Evolutionary conservation across 2,888 invertebrate species (phyloP).

Genomic region (Sarcophaga rosellei): DNA sequence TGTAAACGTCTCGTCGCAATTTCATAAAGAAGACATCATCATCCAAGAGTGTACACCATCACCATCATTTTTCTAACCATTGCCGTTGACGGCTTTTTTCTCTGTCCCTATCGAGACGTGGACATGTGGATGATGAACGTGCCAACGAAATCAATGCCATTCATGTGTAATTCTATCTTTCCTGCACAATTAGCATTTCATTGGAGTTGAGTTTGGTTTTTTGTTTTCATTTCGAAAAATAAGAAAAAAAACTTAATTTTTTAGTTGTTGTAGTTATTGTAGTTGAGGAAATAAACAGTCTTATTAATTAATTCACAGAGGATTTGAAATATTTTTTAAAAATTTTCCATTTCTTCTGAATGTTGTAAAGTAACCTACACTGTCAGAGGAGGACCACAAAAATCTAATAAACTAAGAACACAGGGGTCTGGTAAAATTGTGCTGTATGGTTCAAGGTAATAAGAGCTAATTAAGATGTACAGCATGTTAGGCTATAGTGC

Average conservation of each 20-base stretch:
- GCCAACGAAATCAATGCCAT: conserved; percentile 78
- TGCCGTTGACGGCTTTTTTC: conserved; percentile 2
- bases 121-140: conserved; percentile 73
- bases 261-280: not conserved
- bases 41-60: not conserved
- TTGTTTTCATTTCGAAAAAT: not conserved
- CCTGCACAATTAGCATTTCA: not conserved
- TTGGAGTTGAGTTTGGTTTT: too few species aligned
- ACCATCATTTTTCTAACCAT: conserved; percentile 9
- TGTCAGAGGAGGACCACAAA: too few species aligned
- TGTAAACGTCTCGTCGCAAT: conserved; percentile 6
- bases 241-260: too few species aligned
- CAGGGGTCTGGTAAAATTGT: too few species aligned
- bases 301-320: conserved; percentile 64
- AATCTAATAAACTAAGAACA: too few species aligned
- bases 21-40: conserved; percentile 60
- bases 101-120: conserved; percentile 47
- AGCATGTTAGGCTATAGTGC: too few species aligned
- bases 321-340: conserved; percentile 58
- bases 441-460: too few species aligned
- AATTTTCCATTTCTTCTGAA: not conserved
- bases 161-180: conserved; percentile 69
- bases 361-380: too few species aligned
- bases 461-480: too few species aligned
- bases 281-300: conserved; percentile 26